phyloP scores from a whole-genome alignment of 2,888 invertebrate species.

The Luperina nickerlii region DNA sequence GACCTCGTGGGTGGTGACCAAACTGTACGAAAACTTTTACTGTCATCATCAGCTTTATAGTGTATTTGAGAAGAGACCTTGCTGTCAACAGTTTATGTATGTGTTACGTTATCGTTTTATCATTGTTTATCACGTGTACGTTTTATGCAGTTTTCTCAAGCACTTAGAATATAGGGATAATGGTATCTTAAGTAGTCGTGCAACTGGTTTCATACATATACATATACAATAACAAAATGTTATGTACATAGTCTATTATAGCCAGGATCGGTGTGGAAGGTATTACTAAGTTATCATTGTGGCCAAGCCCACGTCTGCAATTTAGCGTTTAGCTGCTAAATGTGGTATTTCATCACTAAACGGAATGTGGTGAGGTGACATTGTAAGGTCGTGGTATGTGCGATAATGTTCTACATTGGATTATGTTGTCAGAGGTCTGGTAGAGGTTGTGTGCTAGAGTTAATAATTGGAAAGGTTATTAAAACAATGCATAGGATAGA shows the following conservation, averaged over 20 bases:
- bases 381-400: conserved; percentile 56
- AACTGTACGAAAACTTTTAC: conserved; percentile 76
- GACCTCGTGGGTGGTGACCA: conserved; percentile 81
- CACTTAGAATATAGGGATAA: conserved; percentile 15
- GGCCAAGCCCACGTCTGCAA: conserved; percentile 56
- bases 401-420: conserved; percentile 31
- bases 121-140: background rate
- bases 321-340: conserved; percentile 70
- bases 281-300: conserved; percentile 51
- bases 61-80: conserved; percentile 69
- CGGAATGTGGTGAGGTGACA: conserved; percentile 66
- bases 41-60: conserved; percentile 79
- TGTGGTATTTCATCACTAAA: conserved; percentile 66
- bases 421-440: conserved; percentile 44
- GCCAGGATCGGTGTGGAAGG: conserved; percentile 32
- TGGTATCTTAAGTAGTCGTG: conserved; percentile 28
- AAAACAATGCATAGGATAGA: conserved; percentile 12
- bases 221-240: conserved; percentile 13
- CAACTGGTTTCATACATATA: conserved; percentile 29
- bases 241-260: conserved; percentile 21
- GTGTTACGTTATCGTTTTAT: conserved; percentile 51
- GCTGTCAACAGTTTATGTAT: conserved; percentile 63
- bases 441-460: conserved; percentile 37
- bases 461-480: conserved; percentile 21
- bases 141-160: conserved; percentile 34